phyloP scores from a whole-genome alignment of 2,888 invertebrate genomes.

The Nebria salina region DNA sequence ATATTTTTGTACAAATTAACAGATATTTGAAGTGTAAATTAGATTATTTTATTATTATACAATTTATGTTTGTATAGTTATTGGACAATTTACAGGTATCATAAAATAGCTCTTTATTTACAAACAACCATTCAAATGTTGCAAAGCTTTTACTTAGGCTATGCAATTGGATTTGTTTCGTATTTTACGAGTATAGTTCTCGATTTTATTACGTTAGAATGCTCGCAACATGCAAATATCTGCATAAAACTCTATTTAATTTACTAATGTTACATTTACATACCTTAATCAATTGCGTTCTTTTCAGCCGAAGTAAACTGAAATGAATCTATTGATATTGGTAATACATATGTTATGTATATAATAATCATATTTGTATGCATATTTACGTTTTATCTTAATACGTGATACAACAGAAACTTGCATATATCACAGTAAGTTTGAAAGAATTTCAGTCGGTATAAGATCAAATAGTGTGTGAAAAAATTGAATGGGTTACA shows the following conservation, averaged over 20 bases:
- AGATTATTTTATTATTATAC: not conserved
- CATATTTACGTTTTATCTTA: not conserved
- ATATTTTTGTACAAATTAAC: not conserved
- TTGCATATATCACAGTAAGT: not conserved
- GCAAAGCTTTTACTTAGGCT: not conserved
- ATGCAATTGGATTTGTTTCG: not conserved
- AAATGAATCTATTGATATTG: not conserved
- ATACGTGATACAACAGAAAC: not conserved
- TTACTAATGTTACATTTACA: constrained; percentile 1
- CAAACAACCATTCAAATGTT: not conserved
- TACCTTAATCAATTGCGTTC: not conserved
- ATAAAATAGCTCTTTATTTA: not conserved
- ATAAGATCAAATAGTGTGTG: too few relatives aligned
- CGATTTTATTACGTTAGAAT: not conserved
- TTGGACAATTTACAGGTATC: not conserved
- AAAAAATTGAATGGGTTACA: too few relatives aligned
- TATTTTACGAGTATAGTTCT: not conserved
- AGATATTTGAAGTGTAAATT: not conserved
- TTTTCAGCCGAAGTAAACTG: not conserved
- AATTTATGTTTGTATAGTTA: not conserved
- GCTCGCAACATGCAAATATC: not conserved
- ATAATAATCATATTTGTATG: not conserved
- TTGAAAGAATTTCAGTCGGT: not conserved
- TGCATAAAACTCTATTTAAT: not conserved
- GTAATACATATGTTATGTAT: not conserved